Conservation (phyloP, 2,797 vertebrate species). For the Pachyuromys duprasi region DNA sequence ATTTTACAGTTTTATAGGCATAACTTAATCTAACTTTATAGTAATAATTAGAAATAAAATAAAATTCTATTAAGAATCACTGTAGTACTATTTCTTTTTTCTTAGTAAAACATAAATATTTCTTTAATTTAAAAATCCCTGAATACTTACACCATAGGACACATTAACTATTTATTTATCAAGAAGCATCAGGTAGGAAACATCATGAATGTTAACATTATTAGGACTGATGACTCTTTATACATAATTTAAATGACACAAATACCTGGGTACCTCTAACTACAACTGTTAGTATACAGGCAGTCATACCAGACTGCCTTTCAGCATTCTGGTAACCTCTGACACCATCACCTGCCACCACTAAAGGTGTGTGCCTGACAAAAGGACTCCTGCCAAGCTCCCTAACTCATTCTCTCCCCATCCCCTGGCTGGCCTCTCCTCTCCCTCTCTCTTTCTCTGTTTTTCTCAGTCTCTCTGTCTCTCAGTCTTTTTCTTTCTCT, state of each 20-base stretch:
- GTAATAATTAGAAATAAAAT: neutral
- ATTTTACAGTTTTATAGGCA: too few relatives aligned
- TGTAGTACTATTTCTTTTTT: neutral
- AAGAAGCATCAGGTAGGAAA: neutral
- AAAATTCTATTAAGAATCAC: neutral
- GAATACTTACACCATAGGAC: neutral
- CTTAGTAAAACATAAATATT: neutral
- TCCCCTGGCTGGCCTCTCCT: too few relatives aligned
- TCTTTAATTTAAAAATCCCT: neutral
- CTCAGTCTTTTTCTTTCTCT: too few relatives aligned
- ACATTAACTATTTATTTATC: neutral
- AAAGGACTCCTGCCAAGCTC: too few relatives aligned
- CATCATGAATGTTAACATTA: neutral
- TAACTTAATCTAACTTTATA: neutral
- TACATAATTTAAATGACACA: neutral
- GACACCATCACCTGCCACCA: too few relatives aligned
- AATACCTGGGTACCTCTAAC: neutral
- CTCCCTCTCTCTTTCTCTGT: too few relatives aligned
- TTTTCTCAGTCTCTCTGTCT: too few relatives aligned
- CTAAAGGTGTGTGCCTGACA: too few relatives aligned
- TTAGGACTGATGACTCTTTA: neutral
- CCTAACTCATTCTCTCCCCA: too few relatives aligned
- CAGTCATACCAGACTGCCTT: too few relatives aligned
- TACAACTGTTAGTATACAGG: neutral
- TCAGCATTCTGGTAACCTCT: too few relatives aligned